Base-by-base conservation (phyloP, 1,140 invertebrate species). In the Periplaneta americana region DNA sequence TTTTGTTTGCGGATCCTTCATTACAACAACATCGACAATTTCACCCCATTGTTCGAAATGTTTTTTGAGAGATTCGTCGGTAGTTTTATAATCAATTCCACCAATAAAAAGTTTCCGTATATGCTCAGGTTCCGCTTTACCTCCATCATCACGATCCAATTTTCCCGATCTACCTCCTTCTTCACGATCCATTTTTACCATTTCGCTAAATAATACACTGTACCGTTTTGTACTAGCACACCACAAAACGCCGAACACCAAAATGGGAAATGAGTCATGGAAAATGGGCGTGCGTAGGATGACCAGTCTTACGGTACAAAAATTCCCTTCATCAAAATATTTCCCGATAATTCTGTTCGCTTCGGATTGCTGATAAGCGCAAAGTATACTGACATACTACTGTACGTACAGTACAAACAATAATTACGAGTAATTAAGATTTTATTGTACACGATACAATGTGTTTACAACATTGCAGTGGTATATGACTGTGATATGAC, bases 21-120 rank as follows among this genome's bases (percentile, higher is more conserved):
- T 99, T 0, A 99, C 98, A 32, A 99, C 97, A 37, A 98, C 97
- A 90, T 99, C 98, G 0, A 98, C 95, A 83, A 99, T 97, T 86
- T 98, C 97, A 35, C 98, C 98, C 95, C 96, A 99, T 92, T 98
- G 93, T 85, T 96, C 95, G 90, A 99, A 99, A 89, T 98, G 97
- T 82, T 94, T 93, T 86, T 98, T 98, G 2, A 99, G 88, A 22
- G 95, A 95, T 39, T 98, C 95, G 87, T 99, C 98, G 28, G 95
- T 97, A 31, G 98, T 99, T 86, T 96, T 93, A 86, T 98, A 98
- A 85, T 98, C 97, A 33, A 99, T 89, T 10, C 98, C 98, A 39
- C 98, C 98, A 86, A 99, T 98, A 86, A 99, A 99, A 17, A 99
- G 89, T 87, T 99, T 99, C 32, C 98, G 91, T 83, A 97, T 93